A percentile compares a stretch with the other conserved stretches of the same genome.
These are phyloP conservation scores for Capricornis sumatraensis DNA, from an alignment of 2,113 vertebrate genomes.

Conservation along the genomic window DNA sequence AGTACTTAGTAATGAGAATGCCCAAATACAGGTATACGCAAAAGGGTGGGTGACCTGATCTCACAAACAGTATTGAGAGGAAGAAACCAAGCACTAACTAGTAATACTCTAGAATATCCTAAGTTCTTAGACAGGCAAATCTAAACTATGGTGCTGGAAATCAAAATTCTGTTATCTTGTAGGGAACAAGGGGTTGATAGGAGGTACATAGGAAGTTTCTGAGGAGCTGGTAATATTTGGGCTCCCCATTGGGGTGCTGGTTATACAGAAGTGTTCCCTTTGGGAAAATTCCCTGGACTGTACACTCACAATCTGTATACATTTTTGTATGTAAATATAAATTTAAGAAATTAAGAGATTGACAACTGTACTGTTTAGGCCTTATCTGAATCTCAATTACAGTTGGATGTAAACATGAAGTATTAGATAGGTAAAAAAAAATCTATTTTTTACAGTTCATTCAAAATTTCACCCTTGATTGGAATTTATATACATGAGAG, in stretches of 20 bases:
- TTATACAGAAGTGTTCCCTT: background rate
- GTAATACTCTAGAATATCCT: background rate
- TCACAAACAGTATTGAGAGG: background rate
- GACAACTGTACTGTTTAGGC: background rate
- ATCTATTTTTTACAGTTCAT: background rate
- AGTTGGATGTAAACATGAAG: background rate
- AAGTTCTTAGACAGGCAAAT: background rate
- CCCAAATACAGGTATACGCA: background rate
- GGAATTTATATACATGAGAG: background rate
- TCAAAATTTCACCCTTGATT: background rate
- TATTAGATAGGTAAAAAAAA: background rate
- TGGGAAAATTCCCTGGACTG: background rate
- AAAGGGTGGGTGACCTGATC: background rate
- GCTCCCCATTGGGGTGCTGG: background rate
- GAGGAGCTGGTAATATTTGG: background rate
- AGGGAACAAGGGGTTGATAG: background rate
- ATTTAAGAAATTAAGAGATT: background rate
- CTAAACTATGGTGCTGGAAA: background rate
- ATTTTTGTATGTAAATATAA: background rate
- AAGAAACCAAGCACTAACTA: background rate
- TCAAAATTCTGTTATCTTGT: background rate
- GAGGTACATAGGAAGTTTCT: background rate
- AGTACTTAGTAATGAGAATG: background rate
- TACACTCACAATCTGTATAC: background rate
- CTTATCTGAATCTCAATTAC: background rate